Conservation (phyloP, 2,797 vertebrate genomes). For the Paedocypris micromegethes region DNA sequence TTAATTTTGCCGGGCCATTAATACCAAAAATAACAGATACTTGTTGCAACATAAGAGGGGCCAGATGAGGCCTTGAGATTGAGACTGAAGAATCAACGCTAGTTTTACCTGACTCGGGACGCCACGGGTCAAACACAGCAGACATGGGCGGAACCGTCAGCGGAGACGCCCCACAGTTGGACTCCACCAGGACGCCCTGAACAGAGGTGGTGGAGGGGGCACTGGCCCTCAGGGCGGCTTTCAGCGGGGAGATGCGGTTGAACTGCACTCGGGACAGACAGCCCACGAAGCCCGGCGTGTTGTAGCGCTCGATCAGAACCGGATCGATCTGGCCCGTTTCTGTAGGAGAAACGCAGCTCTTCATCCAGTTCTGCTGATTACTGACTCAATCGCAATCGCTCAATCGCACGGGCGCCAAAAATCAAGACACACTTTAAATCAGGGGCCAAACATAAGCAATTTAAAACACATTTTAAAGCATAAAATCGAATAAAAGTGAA, state of each 20-base stretch:
- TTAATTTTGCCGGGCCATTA: too few species aligned
- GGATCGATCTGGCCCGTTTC: conserved; percentile 92
- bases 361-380: too few species aligned
- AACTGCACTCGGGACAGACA: conserved; percentile 91
- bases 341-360: conserved; percentile 50
- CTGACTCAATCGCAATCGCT: too few species aligned
- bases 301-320: conserved; percentile 87
- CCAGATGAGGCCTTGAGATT: background rate
- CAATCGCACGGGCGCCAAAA: too few species aligned
- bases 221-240: conserved; percentile 80
- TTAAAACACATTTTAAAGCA: too few species aligned
- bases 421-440: too few species aligned
- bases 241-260: conserved; percentile 85
- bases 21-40: too few species aligned
- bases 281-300: conserved; percentile 91
- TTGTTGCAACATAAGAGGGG: too few species aligned
- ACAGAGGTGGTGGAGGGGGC: conserved; percentile 76
- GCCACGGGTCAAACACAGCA: conserved; percentile 85
- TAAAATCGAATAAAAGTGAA: too few species aligned
- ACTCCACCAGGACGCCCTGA: conserved; percentile 89
- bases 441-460: too few species aligned
- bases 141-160: conserved; percentile 87
- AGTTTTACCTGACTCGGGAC: conserved; percentile 80
- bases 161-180: conserved; percentile 93
- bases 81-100: background rate